Evolutionary conservation across 2,888 invertebrate species (phyloP).

Genomic region (Holacanthella duospinosa): DNA sequence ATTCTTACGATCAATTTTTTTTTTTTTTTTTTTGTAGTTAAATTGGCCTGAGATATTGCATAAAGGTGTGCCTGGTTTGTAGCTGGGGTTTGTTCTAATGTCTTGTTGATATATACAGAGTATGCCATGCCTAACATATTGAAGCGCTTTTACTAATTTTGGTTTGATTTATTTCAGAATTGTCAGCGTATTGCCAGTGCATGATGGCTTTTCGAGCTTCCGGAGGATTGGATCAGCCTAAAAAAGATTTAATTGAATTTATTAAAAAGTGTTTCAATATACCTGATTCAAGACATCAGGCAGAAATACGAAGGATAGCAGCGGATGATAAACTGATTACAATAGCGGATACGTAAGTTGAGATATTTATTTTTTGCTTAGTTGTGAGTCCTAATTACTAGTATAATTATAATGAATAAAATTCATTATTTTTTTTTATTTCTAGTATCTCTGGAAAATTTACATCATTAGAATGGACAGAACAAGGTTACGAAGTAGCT

Average conservation of each 20-base stretch:
- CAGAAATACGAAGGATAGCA: background rate
- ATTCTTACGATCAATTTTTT: background rate
- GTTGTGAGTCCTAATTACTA: background rate
- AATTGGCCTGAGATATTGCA: too few species aligned
- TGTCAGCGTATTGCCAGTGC: background rate
- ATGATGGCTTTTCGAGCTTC: background rate
- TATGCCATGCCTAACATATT: too few species aligned
- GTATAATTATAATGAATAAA: background rate
- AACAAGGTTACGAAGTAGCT: background rate
- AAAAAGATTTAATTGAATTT: background rate
- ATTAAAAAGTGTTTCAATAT: background rate
- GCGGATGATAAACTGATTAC: background rate
- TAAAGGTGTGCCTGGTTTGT: too few species aligned
- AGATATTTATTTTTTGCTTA: background rate
- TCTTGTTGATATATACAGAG: too few species aligned
- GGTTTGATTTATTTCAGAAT: background rate
- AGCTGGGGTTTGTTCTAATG: background rate
- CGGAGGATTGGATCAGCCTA: background rate
- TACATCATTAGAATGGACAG: background rate
- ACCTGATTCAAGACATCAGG: background rate
- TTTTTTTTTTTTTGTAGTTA: background rate
- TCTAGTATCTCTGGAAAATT: background rate
- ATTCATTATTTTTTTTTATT: background rate
- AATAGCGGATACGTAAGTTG: background rate
- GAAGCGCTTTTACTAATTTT: background rate